A percentile compares a stretch with the other conserved stretches of the same genome.
phyloP scores from a whole-genome alignment of 2,113 vertebrate species.

The Esox niger region DNA sequence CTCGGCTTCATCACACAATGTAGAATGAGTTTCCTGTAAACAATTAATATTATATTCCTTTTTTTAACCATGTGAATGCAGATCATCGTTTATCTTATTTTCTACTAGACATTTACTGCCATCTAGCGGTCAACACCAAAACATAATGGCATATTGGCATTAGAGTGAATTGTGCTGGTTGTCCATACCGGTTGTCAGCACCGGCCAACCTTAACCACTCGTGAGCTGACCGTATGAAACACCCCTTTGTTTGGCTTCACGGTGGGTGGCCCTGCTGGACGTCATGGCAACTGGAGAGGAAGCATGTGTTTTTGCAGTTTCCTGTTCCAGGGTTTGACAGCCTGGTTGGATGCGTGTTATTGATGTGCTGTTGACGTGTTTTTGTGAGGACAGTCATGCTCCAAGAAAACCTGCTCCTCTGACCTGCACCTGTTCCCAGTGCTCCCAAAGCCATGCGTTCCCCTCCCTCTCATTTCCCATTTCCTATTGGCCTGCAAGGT shows the following conservation, averaged over 20 bases:
- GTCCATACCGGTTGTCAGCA: too few species aligned
- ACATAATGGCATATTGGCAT: too few species aligned
- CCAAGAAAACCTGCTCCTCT: conserved; percentile 23
- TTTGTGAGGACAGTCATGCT: conserved; percentile 30
- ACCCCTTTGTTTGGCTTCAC: conserved; percentile 36
- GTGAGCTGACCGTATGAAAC: neutral
- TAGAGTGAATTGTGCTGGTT: too few species aligned
- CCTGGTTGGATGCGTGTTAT: conserved; percentile 27
- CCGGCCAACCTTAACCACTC: neutral
- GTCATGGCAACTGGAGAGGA: conserved; percentile 29
- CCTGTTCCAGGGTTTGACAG: conserved; percentile 32
- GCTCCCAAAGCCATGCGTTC: conserved; percentile 15
- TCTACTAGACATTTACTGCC: too few species aligned
- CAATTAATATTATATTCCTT: too few species aligned
- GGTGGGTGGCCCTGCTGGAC: conserved; percentile 52
- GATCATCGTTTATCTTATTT: too few species aligned
- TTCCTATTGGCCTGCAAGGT: too few species aligned
- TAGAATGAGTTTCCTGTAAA: too few species aligned
- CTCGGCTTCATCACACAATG: too few species aligned
- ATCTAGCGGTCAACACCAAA: too few species aligned
- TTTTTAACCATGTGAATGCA: too few species aligned
- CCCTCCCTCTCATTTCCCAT: neutral
- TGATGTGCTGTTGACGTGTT: conserved; percentile 54
- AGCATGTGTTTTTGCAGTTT: conserved; percentile 47
- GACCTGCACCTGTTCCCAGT: conserved; percentile 52